Percentiles rank a stretch among this genome's conserved stretches.
Conservation (phyloP, 2,113 vertebrate genomes). For the Rutilus rutilus region DNA sequence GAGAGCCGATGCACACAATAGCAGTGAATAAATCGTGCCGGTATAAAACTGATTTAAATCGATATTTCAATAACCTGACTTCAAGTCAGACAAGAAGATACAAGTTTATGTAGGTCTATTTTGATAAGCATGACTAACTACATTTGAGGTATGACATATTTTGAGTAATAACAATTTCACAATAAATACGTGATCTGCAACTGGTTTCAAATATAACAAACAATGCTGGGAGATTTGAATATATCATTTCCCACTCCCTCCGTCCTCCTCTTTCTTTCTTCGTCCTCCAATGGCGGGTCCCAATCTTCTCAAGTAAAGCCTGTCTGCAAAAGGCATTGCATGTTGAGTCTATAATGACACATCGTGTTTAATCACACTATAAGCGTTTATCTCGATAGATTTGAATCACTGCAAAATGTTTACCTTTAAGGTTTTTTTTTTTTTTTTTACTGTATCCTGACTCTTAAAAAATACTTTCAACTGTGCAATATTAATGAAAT, state of each 20-base stretch:
- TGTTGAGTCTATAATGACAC: neutral
- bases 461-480: neutral
- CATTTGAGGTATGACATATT: neutral
- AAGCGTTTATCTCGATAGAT: neutral
- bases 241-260: neutral
- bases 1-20: neutral
- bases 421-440: no score
- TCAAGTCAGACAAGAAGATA: neutral
- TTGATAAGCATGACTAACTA: neutral
- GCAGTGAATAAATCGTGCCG: neutral
- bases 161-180: neutral
- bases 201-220: neutral
- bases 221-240: neutral
- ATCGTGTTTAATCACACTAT: neutral
- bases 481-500: neutral
- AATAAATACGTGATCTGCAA: neutral
- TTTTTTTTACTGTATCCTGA: no score
- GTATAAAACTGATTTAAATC: neutral
- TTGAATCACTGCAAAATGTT: no score
- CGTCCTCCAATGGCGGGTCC: neutral
- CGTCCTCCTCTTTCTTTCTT: neutral
- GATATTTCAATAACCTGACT: neutral
- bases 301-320: neutral
- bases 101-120: neutral
- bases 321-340: neutral